phyloP scores from a whole-genome alignment of 2,113 vertebrate species.

The Anas platyrhynchos region DNA sequence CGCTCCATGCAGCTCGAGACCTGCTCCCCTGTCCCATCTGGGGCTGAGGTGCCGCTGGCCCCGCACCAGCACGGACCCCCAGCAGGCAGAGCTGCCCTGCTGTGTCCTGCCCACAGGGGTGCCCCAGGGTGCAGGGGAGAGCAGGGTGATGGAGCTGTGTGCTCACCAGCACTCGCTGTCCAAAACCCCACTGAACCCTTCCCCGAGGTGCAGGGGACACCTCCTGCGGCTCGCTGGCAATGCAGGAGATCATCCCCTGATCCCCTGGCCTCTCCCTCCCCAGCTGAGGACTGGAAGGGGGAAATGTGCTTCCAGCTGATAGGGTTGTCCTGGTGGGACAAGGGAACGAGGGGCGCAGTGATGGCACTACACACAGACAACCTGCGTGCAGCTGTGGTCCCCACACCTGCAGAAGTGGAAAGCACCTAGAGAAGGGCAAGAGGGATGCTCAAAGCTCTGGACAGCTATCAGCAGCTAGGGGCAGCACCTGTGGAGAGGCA shows the following conservation, averaged over 20 bases:
- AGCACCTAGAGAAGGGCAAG: not conserved
- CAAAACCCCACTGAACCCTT: not conserved
- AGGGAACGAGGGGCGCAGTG: not conserved
- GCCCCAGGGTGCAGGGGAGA: not conserved
- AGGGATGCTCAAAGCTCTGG: not conserved
- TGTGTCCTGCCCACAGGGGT: not conserved
- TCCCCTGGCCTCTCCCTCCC: not conserved
- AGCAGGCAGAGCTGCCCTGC: not conserved
- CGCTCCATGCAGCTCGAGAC: rapidly evolving
- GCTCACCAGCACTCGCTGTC: not conserved
- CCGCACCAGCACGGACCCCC: too few species aligned
- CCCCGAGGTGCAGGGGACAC: not conserved
- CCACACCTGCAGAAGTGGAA: not conserved
- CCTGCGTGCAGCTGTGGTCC: not conserved
- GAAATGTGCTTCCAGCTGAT: not conserved
- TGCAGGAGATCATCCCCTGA: not conserved
- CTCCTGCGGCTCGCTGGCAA: not conserved
- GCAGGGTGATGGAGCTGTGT: not conserved
- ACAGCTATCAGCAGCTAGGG: not conserved
- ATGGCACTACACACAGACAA: not conserved
- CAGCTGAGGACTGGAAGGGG: not conserved
- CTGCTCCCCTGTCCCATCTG: rapidly evolving
- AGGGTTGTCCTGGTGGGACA: not conserved
- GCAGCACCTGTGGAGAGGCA: not conserved
- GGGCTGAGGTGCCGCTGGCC: not conserved